These are phyloP conservation scores for Cheilinus undulatus DNA, from an alignment of 2,113 vertebrate species.

Conservation along the genomic window DNA sequence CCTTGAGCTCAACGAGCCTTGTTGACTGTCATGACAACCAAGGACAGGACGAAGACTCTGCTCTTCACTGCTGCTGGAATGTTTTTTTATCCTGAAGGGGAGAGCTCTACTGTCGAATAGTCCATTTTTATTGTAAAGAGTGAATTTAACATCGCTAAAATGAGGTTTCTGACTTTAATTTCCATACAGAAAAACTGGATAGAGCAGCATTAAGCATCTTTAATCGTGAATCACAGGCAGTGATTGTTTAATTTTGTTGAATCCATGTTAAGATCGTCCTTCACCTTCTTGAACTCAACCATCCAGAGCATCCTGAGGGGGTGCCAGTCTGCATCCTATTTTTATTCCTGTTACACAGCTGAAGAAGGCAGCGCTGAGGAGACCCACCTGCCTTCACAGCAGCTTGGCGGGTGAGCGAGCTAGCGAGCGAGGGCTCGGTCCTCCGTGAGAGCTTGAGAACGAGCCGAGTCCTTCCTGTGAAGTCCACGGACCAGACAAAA, in stretches of 20 bases:
- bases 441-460: neutral
- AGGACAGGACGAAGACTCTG: slow-evolving; percentile 37
- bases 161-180: too few relatives aligned
- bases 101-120: neutral
- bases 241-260: neutral
- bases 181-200: too few relatives aligned
- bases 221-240: neutral
- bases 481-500: slow-evolving; percentile 4
- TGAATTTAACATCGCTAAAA: too few relatives aligned
- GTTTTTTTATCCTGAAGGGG: slow-evolving; percentile 10
- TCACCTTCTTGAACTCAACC: neutral
- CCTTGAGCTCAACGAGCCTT: slow-evolving; percentile 34
- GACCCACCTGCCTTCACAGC: slow-evolving; percentile 21
- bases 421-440: too few relatives aligned
- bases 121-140: neutral
- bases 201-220: neutral
- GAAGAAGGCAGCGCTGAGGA: slow-evolving; percentile 7
- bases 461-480: too few relatives aligned
- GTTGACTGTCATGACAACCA: slow-evolving; percentile 57
- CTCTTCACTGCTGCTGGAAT: slow-evolving; percentile 33
- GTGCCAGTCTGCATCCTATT: neutral
- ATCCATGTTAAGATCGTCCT: neutral
- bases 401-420: neutral
- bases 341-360: neutral
- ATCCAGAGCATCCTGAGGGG: neutral